phyloP scores from a whole-genome alignment of 2,113 vertebrate species.

The Mionectes macconnelli region DNA sequence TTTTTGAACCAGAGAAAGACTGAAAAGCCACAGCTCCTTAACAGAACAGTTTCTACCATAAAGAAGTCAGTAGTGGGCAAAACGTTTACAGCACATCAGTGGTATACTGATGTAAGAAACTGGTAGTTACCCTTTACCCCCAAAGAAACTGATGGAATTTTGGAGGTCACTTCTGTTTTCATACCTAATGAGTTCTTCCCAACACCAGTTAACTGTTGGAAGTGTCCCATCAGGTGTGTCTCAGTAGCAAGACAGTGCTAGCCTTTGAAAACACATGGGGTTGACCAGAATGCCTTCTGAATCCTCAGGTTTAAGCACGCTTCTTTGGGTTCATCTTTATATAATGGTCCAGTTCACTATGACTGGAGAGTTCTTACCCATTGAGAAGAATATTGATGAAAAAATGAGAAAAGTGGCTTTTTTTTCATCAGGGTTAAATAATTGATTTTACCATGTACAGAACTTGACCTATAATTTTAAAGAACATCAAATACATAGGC shows the following conservation, averaged over 20 bases:
- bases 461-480: neutral
- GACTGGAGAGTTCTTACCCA: neutral
- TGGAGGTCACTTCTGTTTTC: neutral
- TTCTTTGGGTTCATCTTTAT: neutral
- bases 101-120: neutral
- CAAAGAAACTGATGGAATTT: neutral
- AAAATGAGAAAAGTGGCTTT: neutral
- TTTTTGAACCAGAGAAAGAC: neutral
- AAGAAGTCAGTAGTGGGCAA: neutral
- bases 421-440: neutral
- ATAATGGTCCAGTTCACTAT: neutral
- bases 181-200: fast-evolving
- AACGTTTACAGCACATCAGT: neutral
- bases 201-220: neutral
- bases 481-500: neutral
- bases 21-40: neutral
- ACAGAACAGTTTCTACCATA: neutral
- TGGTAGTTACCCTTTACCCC: neutral
- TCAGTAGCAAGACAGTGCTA: neutral
- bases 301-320: neutral
- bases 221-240: neutral
- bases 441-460: neutral
- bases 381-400: neutral
- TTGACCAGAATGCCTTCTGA: neutral
- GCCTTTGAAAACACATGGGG: neutral